A percentile compares a stretch with the other conserved stretches of the same genome.
These are phyloP conservation scores for Holothuria scabra DNA, from an alignment of 53 echinoderm and acorn worm genomes.

Conservation along the genomic window DNA sequence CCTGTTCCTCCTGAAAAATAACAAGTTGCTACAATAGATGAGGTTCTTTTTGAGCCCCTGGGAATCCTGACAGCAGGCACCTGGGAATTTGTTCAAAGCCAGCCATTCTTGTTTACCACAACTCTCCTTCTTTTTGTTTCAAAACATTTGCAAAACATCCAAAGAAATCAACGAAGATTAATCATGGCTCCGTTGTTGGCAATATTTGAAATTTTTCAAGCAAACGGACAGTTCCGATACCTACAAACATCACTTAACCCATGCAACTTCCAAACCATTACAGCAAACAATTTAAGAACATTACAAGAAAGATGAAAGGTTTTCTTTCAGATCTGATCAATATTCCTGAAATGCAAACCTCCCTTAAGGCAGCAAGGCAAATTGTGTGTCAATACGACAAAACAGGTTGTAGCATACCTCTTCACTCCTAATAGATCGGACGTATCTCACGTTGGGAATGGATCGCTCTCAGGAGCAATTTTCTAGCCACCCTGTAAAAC, in stretches of 20 bases:
- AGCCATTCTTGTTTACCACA: conserved; percentile 4
- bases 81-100: conserved; percentile 7
- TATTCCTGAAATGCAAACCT: conserved; percentile 42
- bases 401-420: conserved; percentile 7
- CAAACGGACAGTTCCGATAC: conserved; percentile 24
- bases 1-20: too few relatives aligned
- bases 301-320: neutral
- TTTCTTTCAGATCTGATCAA: conserved; percentile 22
- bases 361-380: conserved; percentile 33
- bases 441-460: conserved; percentile 7
- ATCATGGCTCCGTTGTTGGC: too few relatives aligned
- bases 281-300: conserved; percentile 23
- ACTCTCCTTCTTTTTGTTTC: neutral
- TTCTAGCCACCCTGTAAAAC: conserved; percentile 26
- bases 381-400: conserved; percentile 37
- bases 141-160: too few relatives aligned
- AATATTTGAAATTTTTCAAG: neutral
- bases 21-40: too few relatives aligned
- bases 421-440: conserved; percentile 12
- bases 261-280: conserved; percentile 23
- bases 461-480: conserved; percentile 36
- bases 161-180: too few relatives aligned
- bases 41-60: conserved; percentile 9
- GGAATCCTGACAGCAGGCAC: conserved; percentile 20
- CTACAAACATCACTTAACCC: neutral